Evolutionary conservation across 2,888 invertebrate species (phyloP).

Genomic region (Loripinus fragilis): DNA sequence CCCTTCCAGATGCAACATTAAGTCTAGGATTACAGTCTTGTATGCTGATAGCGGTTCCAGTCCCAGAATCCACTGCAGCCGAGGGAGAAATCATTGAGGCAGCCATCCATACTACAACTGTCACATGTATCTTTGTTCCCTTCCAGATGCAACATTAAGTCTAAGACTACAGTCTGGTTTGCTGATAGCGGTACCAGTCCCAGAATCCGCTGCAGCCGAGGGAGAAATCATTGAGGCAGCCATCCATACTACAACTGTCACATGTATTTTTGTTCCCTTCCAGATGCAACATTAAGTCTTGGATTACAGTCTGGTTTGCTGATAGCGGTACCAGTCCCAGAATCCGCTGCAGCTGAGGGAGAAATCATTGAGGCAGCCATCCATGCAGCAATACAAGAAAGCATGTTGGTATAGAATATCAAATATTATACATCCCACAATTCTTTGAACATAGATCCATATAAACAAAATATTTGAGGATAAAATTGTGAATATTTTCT

Average conservation of each 20-base stretch:
- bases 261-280: conserved; percentile 27
- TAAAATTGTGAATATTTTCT: too few relatives aligned
- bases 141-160: conserved; percentile 67
- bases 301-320: conserved; percentile 86
- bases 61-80: conserved; percentile 87
- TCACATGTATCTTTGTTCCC: too few relatives aligned
- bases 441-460: too few relatives aligned
- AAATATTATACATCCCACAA: too few relatives aligned
- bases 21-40: conserved; percentile 82
- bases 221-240: conserved; percentile 87
- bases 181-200: conserved; percentile 96
- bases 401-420: conserved; percentile 56
- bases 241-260: conserved; percentile 87
- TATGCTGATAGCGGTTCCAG: conserved; percentile 94
- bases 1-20: conserved; percentile 68
- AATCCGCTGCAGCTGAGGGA: conserved; percentile 84
- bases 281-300: conserved; percentile 63
- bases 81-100: conserved; percentile 84
- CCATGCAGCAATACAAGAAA: conserved; percentile 81
- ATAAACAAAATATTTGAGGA: too few relatives aligned
- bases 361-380: conserved; percentile 89
- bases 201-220: conserved; percentile 85
- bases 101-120: too few relatives aligned
- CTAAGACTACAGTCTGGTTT: conserved; percentile 85
- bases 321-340: conserved; percentile 95